phyloP scores from a whole-genome alignment of 2,797 vertebrate genomes.

The Kryptolebias ocellatus region DNA sequence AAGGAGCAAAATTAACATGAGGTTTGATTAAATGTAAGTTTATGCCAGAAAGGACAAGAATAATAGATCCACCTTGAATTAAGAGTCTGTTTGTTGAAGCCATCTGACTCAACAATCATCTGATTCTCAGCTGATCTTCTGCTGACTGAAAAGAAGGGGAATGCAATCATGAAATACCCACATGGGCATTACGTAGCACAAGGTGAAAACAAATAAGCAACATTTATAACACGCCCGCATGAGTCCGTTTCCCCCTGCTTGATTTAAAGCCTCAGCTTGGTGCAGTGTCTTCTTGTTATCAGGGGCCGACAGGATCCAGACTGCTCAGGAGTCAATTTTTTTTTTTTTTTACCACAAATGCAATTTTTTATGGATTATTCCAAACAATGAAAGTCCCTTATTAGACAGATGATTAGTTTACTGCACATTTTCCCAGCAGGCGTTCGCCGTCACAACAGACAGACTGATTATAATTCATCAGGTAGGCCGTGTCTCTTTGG shows the following conservation, averaged over 20 bases:
- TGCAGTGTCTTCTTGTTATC: slow-evolving; percentile 6
- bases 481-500: slow-evolving; percentile 57
- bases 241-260: background rate
- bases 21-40: slow-evolving; percentile 27
- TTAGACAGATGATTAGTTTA: slow-evolving; percentile 57
- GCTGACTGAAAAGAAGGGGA: slow-evolving; percentile 63
- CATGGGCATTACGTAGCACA: slow-evolving; percentile 35
- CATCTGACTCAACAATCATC: slow-evolving; percentile 74
- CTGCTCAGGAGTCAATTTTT: slow-evolving; percentile 4
- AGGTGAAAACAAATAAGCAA: slow-evolving; percentile 3
- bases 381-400: slow-evolving; percentile 28
- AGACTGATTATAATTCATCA: slow-evolving; percentile 70
- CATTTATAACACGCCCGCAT: background rate
- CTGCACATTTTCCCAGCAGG: slow-evolving; percentile 54
- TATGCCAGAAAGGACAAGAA: slow-evolving; percentile 23
- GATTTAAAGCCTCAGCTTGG: slow-evolving; percentile 14
- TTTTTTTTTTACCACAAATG: slow-evolving; percentile 21
- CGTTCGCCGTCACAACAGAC: slow-evolving; percentile 56
- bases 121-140: slow-evolving; percentile 77
- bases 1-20: slow-evolving; percentile 28
- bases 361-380: slow-evolving; percentile 56
- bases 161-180: slow-evolving; percentile 40
- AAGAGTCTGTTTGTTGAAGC: slow-evolving; percentile 48
- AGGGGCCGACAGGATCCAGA: slow-evolving; percentile 9
- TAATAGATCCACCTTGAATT: slow-evolving; percentile 38